A percentile compares a stretch with the other conserved stretches of the same genome.
Evolutionary conservation across 2,797 vertebrate genomes (phyloP).

Genomic region (Pipistrellus kuhlii): DNA sequence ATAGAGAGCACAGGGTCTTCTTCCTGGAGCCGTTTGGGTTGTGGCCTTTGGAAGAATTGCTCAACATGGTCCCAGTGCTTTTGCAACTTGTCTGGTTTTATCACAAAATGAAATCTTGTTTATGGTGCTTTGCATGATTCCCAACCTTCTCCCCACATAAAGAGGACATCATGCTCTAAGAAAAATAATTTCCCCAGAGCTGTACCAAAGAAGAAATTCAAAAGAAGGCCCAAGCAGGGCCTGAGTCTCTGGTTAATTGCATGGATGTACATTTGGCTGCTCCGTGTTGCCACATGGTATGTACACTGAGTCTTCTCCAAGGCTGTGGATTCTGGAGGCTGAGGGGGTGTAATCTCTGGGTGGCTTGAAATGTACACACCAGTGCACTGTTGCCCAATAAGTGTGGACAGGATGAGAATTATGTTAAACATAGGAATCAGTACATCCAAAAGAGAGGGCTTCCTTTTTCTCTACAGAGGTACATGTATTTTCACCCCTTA

Average conservation of each 20-base stretch:
- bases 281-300: fast-evolving
- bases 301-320: too few species aligned
- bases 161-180: not conserved
- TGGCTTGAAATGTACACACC: too few species aligned
- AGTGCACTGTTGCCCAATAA: not conserved
- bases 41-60: not conserved
- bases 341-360: not conserved
- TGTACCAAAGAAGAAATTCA: not conserved
- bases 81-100: not conserved
- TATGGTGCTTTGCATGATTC: not conserved
- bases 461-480: conserved; percentile 11
- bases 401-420: not conserved
- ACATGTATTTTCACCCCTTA: not conserved
- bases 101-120: not conserved
- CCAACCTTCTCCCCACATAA: not conserved
- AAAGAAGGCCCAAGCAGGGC: not conserved
- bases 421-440: not conserved
- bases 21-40: not conserved
- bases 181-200: conserved; percentile 47
- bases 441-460: not conserved
- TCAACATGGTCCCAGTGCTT: not conserved
- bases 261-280: not conserved
- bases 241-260: not conserved
- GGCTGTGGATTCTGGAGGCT: not conserved
- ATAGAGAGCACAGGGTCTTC: not conserved